phyloP scores from a whole-genome alignment of 2,888 invertebrate genomes.

The Melolontha melolontha region DNA sequence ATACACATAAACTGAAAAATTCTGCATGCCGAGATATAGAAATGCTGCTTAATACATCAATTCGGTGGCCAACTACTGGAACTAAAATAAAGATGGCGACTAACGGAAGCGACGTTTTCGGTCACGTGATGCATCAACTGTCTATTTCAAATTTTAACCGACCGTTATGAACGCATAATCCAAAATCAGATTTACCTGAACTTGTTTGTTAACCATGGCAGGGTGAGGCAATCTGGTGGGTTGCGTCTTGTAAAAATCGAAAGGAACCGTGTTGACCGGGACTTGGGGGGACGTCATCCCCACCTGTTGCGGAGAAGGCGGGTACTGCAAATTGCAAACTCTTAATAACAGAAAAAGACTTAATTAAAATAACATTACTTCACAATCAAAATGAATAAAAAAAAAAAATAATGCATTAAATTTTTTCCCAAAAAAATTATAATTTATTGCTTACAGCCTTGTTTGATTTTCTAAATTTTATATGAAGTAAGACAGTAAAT shows the following conservation, averaged over 20 bases:
- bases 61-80: background rate
- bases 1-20: background rate
- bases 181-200: slow-evolving; percentile 68
- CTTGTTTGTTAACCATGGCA: slow-evolving; percentile 72
- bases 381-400: slow-evolving; percentile 7
- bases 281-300: slow-evolving; percentile 69
- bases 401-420: background rate
- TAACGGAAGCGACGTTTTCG: slow-evolving; percentile 15
- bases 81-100: slow-evolving; percentile 6
- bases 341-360: slow-evolving; percentile 43
- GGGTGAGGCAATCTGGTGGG: slow-evolving; percentile 66
- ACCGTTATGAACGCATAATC: background rate
- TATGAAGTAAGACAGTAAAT: no score
- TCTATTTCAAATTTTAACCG: background rate
- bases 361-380: slow-evolving; percentile 42
- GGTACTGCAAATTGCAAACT: slow-evolving; percentile 70
- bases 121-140: background rate
- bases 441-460: no score
- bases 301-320: slow-evolving; percentile 77
- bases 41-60: background rate
- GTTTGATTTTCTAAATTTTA: no score
- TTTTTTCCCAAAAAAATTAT: background rate
- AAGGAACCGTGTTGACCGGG: slow-evolving; percentile 68
- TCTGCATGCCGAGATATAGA: background rate
- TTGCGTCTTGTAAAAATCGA: slow-evolving; percentile 71